These are phyloP conservation scores for Acanthis flammea DNA, from an alignment of 2,797 vertebrate species.

Conservation along the genomic window DNA sequence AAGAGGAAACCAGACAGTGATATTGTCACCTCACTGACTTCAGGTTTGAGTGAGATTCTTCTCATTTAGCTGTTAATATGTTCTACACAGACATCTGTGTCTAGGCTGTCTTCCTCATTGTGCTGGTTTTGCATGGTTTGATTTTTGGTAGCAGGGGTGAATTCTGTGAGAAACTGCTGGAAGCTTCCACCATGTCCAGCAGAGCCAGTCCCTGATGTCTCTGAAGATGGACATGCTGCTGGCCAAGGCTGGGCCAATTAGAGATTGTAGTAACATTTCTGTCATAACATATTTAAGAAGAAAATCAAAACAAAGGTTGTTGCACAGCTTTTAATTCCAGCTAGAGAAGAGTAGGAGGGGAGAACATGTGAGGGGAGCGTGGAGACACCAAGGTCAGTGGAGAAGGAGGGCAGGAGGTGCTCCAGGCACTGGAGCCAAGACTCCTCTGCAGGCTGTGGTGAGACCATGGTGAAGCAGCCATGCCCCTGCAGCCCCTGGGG, in stretches of 20 bases:
- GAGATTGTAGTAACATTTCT: rapidly evolving
- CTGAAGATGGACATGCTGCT: neutral
- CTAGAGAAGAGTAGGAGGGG: neutral
- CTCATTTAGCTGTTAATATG: neutral
- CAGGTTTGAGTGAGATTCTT: neutral
- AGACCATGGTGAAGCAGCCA: neutral
- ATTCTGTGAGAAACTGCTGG: neutral
- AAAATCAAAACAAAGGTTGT: neutral
- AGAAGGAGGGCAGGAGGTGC: neutral
- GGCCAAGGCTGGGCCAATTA: no score
- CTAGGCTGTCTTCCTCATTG: neutral
- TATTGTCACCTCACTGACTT: neutral
- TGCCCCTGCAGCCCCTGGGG: neutral
- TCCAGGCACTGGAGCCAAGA: rapidly evolving
- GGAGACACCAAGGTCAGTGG: neutral
- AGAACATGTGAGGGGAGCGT: no score
- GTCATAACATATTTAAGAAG: neutral
- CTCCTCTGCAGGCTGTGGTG: rapidly evolving
- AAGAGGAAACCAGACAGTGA: neutral
- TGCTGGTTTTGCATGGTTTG: neutral
- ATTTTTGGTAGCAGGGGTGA: neutral
- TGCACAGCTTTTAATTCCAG: no score
- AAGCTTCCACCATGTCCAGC: neutral
- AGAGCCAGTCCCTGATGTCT: neutral
- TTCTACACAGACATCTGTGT: neutral